phyloP scores from a whole-genome alignment of 92 coral and sea anemone genomes.

The Paragorgia papillata region DNA sequence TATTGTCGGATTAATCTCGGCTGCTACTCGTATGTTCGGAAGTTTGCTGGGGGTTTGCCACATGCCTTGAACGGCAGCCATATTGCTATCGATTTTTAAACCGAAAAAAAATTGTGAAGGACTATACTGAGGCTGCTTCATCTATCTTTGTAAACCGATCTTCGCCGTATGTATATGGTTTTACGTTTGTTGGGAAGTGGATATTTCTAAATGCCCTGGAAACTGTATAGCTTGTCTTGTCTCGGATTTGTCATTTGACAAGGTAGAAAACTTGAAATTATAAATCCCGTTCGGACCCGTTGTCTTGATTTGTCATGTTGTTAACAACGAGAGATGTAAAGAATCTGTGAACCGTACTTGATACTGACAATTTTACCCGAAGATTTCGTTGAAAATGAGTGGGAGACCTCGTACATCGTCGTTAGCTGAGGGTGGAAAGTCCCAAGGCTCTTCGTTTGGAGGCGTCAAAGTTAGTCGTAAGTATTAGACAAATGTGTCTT shows the following conservation, averaged over 20 bases:
- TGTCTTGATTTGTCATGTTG: constrained; percentile 33
- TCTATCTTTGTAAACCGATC: constrained; percentile 18
- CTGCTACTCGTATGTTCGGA: constrained; percentile 82
- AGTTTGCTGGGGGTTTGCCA: constrained; percentile 99
- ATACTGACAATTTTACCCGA: constrained; percentile 32
- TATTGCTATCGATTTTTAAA: constrained; percentile 68
- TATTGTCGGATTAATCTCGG: background rate
- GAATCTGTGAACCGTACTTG: constrained; percentile 50
- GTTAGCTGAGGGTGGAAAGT: constrained; percentile 91
- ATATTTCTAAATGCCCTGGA: constrained; percentile 35
- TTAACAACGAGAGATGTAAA: constrained; percentile 57
- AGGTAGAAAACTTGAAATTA: background rate
- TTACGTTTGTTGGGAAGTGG: background rate
- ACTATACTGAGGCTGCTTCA: constrained; percentile 1
- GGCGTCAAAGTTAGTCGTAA: constrained; percentile 99
- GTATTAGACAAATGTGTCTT: constrained; percentile 61
- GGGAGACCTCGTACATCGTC: constrained; percentile 99
- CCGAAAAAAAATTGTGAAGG: constrained; percentile 18
- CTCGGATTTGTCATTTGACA: constrained; percentile 38
- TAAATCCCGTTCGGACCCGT: too few species aligned
- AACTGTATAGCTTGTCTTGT: constrained; percentile 21
- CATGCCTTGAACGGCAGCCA: constrained; percentile 99
- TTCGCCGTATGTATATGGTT: constrained; percentile 9
- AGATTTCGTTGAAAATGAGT: constrained; percentile 79
- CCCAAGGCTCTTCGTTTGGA: constrained; percentile 89